phyloP scores from a whole-genome alignment of 2,113 vertebrate species.

The Channa maculata region DNA sequence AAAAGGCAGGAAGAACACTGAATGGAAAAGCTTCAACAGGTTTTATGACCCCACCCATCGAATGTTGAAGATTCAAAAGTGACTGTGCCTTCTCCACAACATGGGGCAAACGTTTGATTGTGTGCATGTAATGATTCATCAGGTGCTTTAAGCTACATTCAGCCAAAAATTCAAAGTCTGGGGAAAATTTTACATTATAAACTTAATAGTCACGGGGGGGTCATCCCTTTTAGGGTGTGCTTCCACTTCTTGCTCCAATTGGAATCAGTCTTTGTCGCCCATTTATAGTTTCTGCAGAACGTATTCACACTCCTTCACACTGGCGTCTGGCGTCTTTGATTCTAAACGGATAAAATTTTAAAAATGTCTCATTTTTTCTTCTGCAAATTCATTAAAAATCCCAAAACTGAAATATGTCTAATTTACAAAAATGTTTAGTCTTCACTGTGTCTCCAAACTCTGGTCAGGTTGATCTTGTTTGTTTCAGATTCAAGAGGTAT shows the following conservation, averaged over 20 bases:
- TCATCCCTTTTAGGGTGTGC: constrained; percentile 72
- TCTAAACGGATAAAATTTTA: too few species aligned
- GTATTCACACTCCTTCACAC: too few species aligned
- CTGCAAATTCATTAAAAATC: too few species aligned
- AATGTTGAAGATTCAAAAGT: constrained; percentile 12
- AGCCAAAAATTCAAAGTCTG: constrained; percentile 47
- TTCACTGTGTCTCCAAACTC: too few species aligned
- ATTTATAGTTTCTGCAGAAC: not conserved
- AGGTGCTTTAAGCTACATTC: constrained; percentile 79
- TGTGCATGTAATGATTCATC: constrained; percentile 52
- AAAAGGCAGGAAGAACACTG: constrained; percentile 63
- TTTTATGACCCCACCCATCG: constrained; percentile 34
- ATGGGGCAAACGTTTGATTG: constrained; percentile 43
- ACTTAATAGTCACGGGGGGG: constrained; percentile 23
- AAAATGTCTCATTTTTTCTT: too few species aligned
- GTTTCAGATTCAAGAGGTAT: too few species aligned
- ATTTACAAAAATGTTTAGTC: too few species aligned
- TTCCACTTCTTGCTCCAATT: constrained; percentile 65
- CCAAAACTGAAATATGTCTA: too few species aligned
- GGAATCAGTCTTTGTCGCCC: constrained; percentile 35
- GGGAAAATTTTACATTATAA: constrained; percentile 37
- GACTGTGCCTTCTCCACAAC: constrained; percentile 13
- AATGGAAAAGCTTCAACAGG: constrained; percentile 29
- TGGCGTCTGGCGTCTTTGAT: too few species aligned
- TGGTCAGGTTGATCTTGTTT: too few species aligned